Evolutionary conservation across 1,140 invertebrate genomes (phyloP), one percentile per base, ranked within the genome.

Genomic region (Drusus annulatus): DNA sequence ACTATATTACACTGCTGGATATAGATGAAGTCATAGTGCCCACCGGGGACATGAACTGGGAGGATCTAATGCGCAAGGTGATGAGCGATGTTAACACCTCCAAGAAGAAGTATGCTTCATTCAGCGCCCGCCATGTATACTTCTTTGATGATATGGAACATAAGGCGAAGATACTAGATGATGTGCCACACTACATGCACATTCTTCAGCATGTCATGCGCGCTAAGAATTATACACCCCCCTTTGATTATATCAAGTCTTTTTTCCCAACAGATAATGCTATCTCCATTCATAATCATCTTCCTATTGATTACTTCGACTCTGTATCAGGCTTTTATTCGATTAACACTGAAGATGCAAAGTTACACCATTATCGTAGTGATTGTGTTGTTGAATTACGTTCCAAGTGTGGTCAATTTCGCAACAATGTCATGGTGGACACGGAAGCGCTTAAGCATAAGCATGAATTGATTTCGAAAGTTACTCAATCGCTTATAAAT

Each of bases 11-110:
- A 0, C 88, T 98, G 15, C 88, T 98, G 25, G 97, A 98, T 85
- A 96, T 96, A 56, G 97, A 98, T 86, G 97, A 99, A 87, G 94
- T 98, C 54, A 98, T 98, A 79, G 97, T 98, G 93, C 97, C 97
- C 1, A 89, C 97, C n/a, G 91, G 94, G 80, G 92, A 94, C 65
- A 85, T 87, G 0, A 92, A 93, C 60, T 98, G 97, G 97, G 91
- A 91, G 16, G 92, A 94, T 65, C 88, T 98, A 60, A 95, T 98
- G 94, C 89, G 91, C 81, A 87, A 93, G 62, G 92, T 96, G 0
- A 85, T 95, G 60, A 91, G 92, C 0, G 94, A 96, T 85, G 91
- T 95, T 1, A 93, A 94, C 81, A 90, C 92, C 0, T 94, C 95
- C 84, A n/a, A 19, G 0, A 17, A 6, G 19, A 94, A 95, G 79